Percentiles rank a stretch among this genome's conserved stretches.
These are phyloP conservation scores for Chironomus tentans DNA, from an alignment of 2,888 invertebrate species.

Conservation along the genomic window DNA sequence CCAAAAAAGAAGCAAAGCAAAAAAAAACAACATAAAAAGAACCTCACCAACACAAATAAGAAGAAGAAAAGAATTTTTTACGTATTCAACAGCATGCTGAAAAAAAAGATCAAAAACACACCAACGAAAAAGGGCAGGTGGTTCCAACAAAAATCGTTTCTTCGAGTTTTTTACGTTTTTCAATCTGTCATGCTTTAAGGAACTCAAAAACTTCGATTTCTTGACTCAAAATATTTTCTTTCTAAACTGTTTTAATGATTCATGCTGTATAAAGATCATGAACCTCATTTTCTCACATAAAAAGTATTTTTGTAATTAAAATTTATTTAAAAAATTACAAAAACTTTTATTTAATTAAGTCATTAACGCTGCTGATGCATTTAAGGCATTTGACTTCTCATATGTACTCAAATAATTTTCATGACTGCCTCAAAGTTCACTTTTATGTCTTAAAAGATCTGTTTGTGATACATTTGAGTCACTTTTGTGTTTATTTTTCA, in stretches of 20 bases:
- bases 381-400: not conserved
- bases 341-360: not conserved
- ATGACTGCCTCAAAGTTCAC: no score
- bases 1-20: no score
- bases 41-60: not conserved
- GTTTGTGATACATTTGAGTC: no score
- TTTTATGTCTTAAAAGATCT: no score
- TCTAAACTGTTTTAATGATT: not conserved
- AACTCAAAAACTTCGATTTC: not conserved
- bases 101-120: slow-evolving; percentile 13
- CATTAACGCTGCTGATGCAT: not conserved
- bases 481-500: no score
- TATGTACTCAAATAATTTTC: no score
- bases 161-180: not conserved
- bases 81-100: not conserved
- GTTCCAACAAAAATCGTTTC: not conserved
- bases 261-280: not conserved
- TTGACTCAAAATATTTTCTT: not conserved
- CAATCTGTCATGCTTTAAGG: not conserved
- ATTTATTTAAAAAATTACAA: not conserved
- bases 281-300: not conserved
- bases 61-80: slow-evolving; percentile 7
- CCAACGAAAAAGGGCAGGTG: slow-evolving; percentile 19
- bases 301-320: not conserved
- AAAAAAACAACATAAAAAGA: not conserved